Conservation (phyloP, 2,113 vertebrate genomes). For the Platycercus adscitus region DNA sequence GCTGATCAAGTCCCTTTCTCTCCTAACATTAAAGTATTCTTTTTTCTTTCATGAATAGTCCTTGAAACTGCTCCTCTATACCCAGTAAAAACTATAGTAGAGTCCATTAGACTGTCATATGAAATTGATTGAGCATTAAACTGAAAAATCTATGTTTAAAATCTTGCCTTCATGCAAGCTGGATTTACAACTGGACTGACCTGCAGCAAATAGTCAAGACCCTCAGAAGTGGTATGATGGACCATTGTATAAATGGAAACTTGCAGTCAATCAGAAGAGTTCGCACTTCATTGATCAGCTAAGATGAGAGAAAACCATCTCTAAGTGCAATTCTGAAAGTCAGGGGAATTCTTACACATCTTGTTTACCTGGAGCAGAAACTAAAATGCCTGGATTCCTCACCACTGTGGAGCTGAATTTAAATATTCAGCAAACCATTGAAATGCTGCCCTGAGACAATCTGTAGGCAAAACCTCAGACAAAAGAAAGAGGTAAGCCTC, state of each 20-base stretch:
- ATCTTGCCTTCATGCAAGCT: not conserved
- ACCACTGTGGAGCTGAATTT: not conserved
- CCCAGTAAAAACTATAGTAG: not conserved
- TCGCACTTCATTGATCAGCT: slow-evolving; percentile 13
- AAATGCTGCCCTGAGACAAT: not conserved
- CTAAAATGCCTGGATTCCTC: not conserved
- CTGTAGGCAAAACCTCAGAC: not conserved
- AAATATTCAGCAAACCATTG: not conserved
- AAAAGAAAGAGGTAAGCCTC: not conserved
- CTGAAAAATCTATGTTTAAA: slow-evolving; percentile 40
- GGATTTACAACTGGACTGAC: not conserved
- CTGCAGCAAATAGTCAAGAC: not conserved
- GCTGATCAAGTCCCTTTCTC: not conserved
- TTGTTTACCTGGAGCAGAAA: not conserved
- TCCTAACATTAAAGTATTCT: not conserved
- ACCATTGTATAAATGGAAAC: not conserved
- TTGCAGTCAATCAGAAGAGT: not conserved
- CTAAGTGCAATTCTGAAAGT: not conserved
- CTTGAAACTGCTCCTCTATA: not conserved
- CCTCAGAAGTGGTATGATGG: not conserved
- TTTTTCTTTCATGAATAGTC: not conserved
- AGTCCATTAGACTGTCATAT: slow-evolving; percentile 22
- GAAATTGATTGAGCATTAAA: slow-evolving; percentile 33
- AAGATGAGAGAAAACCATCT: not conserved
- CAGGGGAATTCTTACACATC: not conserved